Evolutionary conservation across 2,797 vertebrate genomes (phyloP), one percentile per base, ranked within the genome.

Genomic region (Falco rusticolus): DNA sequence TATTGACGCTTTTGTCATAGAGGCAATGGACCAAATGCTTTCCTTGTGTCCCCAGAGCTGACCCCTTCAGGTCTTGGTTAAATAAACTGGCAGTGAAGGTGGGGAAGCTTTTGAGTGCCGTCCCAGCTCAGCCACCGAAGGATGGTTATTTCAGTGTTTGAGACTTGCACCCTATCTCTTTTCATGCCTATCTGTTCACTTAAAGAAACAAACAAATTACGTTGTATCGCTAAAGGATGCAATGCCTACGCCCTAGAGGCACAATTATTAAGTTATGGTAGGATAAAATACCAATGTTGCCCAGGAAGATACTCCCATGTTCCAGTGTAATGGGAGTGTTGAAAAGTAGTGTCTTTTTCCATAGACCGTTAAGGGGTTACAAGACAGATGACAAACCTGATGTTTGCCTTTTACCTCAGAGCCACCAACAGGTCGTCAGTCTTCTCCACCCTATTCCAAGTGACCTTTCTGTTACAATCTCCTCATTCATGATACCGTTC

Each of bases 371-470:
- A 87, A 85, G 39, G 39, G 20, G 29, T 83, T 85, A 83, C 50
- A 82, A 92, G 79, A 69, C 57, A 91, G 57, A 79, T 84, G 72
- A 81, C 66, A 93, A 80, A 92, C 81, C 39, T 69, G 54, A 78
- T 64, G 61, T 94, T 86, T 95, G 57, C 84, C 57, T 93, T 89
- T 84, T 92, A 80, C 37, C 51, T 89, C 31, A 80, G 71, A 82
- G 69, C 85, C 71, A 78, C 78, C 48, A 65, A 90, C 50, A 89
- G 68, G 75, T 85, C 90, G 76, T 92, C 65, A 33, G 54, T 81
- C 84, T 91, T 90, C 69, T 90, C 69, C 59, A 84, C 53, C 68
- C 59, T 81, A 53, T 76, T 78, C 47, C 56, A 79, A 94, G 76
- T 72, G 72, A 89, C 69, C 43, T 78, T 89, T 92, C 81, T 72